These are phyloP conservation scores for Erpetoichthys calabaricus DNA, from an alignment of 2,797 vertebrate genomes.

Conservation along the genomic window DNA sequence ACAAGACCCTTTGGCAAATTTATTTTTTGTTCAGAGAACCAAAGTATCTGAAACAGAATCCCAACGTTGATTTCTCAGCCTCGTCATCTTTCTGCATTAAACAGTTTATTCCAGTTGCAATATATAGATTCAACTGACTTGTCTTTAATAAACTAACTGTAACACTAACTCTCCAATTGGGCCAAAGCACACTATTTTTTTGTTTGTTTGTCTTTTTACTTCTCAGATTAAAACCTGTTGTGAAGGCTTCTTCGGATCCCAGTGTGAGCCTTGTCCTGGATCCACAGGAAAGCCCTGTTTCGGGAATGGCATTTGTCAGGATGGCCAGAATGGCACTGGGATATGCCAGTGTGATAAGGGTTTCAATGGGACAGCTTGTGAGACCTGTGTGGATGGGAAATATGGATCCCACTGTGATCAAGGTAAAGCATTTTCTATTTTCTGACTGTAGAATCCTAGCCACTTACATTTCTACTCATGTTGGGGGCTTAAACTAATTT, in stretches of 20 bases:
- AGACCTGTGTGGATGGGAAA: conserved; percentile 53
- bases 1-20: no score
- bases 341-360: conserved; percentile 52
- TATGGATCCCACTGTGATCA: conserved; percentile 74
- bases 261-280: conserved; percentile 77
- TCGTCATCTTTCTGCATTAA: no score
- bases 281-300: conserved; percentile 47
- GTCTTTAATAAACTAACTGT: no score
- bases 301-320: conserved; percentile 63
- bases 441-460: not conserved
- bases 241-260: conserved; percentile 60
- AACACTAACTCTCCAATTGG: not conserved
- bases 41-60: not conserved
- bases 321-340: conserved; percentile 63
- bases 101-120: no score
- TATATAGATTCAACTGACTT: no score
- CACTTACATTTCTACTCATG: not conserved
- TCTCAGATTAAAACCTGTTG: conserved; percentile 66
- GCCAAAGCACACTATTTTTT: no score
- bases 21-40: no score
- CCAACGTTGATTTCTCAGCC: not conserved
- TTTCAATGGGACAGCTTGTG: conserved; percentile 71
- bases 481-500: not conserved
- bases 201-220: not conserved
- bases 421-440: conserved; percentile 37